A percentile compares a stretch with the other conserved stretches of the same genome.
Conservation (phyloP, 2,113 vertebrate species). For the Hydropotes inermis region DNA sequence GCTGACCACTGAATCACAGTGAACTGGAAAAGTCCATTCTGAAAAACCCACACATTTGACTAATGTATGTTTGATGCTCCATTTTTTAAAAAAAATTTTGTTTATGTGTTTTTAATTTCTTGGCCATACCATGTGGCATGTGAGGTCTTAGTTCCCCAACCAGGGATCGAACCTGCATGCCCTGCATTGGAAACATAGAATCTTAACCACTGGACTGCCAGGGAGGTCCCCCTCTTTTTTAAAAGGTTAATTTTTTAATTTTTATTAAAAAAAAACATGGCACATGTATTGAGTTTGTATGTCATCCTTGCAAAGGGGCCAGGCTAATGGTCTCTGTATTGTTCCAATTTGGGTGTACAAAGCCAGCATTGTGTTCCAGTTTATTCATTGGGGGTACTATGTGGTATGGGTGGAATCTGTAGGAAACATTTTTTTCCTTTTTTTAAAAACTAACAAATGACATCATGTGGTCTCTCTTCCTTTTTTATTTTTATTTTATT, state of each 20-base stretch:
- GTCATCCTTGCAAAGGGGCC: background rate
- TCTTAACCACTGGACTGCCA: background rate
- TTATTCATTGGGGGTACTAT: background rate
- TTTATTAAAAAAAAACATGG: background rate
- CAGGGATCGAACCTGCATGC: background rate
- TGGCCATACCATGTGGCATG: background rate
- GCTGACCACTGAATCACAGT: background rate
- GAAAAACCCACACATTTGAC: background rate
- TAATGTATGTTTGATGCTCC: background rate
- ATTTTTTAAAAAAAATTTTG: background rate
- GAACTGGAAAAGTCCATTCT: background rate
- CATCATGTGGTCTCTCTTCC: conserved; percentile 43
- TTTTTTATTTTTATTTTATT: conserved; percentile 20
- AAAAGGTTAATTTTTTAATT: background rate
- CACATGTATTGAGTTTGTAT: background rate
- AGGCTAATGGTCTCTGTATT: background rate
- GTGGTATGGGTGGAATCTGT: conserved; percentile 1
- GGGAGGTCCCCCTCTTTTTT: background rate
- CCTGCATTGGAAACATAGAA: background rate
- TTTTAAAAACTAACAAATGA: conserved; percentile 14
- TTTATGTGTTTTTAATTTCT: background rate
- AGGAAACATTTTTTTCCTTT: background rate
- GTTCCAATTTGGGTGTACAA: background rate
- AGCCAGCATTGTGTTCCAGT: background rate
- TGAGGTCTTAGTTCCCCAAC: background rate